Evolutionary conservation across 2,113 vertebrate species (phyloP).

Genomic region (Delphinapterus leucas): DNA sequence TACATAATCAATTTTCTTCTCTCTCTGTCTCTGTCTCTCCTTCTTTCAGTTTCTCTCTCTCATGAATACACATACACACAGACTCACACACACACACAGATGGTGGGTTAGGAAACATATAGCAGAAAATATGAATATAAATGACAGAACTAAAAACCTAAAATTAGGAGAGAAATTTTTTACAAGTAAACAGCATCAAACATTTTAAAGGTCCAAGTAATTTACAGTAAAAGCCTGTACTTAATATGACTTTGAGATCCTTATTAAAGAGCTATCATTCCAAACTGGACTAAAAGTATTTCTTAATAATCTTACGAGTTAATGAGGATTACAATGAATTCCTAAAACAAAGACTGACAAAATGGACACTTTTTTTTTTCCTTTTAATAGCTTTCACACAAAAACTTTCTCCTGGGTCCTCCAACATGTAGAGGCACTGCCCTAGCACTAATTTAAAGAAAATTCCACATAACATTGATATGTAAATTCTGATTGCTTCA

Average conservation of each 20-base stretch:
- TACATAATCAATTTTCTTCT: background rate
- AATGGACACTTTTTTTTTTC: background rate
- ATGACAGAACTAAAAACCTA: background rate
- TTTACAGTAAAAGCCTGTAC: background rate
- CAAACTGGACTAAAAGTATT: background rate
- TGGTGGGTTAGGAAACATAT: background rate
- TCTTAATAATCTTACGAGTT: constrained; percentile 5
- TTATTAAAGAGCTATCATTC: background rate
- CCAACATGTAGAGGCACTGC: background rate
- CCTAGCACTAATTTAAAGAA: constrained; percentile 22
- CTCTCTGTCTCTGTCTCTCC: background rate
- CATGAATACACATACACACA: background rate
- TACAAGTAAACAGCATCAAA: background rate
- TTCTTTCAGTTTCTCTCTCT: background rate
- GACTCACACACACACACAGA: background rate
- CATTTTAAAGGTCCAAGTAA: background rate
- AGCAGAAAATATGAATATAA: background rate
- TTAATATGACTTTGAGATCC: background rate
- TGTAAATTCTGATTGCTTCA: constrained; percentile 67
- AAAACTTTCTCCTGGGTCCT: background rate
- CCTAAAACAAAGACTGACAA: background rate
- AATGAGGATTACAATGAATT: background rate
- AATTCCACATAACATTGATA: constrained; percentile 47
- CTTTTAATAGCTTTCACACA: constrained; percentile 25
- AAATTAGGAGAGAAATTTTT: background rate